Conservation (phyloP, 1,140 invertebrate genomes). For the Micrasema minimum region DNA sequence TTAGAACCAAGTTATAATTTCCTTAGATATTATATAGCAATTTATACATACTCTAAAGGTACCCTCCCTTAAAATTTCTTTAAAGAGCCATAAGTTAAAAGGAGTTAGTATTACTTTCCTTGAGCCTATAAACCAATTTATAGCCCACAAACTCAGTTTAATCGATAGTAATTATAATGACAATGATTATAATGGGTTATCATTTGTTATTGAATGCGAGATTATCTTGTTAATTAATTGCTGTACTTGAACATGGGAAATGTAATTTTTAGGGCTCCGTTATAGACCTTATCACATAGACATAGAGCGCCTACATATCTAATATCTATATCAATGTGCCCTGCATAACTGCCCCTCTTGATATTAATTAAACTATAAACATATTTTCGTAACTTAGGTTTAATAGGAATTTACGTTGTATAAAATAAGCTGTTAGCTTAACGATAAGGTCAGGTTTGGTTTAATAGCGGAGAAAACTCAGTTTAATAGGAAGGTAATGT, state of each 20-base stretch:
- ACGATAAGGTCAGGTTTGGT: constrained; percentile 28
- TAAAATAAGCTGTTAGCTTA: constrained; percentile 27
- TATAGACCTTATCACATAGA: no score
- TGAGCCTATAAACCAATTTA: no score
- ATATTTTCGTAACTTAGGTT: constrained; percentile 33
- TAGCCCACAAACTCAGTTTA: no score
- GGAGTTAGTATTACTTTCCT: no score
- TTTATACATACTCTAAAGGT: no score
- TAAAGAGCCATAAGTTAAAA: no score
- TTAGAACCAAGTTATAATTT: no score
- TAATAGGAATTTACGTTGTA: constrained; percentile 30
- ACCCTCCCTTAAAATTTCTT: no score
- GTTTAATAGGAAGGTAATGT: constrained; percentile 10
- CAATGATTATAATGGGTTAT: constrained; percentile 40
- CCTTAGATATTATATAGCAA: no score
- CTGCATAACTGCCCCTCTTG: constrained; percentile 12
- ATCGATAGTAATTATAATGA: no score
- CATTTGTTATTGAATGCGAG: constrained; percentile 29
- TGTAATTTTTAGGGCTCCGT: constrained; percentile 47
- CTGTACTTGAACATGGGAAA: constrained; percentile 34
- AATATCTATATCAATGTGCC: no score
- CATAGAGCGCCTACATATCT: constrained; percentile 31
- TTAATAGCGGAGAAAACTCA: neutral
- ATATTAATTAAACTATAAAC: constrained; percentile 37
- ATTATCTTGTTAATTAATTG: constrained; percentile 47